Percentiles rank a stretch among this genome's conserved stretches.
Conservation (phyloP, 2,888 invertebrate genomes). For the Mesopsocus fuscifrons region DNA sequence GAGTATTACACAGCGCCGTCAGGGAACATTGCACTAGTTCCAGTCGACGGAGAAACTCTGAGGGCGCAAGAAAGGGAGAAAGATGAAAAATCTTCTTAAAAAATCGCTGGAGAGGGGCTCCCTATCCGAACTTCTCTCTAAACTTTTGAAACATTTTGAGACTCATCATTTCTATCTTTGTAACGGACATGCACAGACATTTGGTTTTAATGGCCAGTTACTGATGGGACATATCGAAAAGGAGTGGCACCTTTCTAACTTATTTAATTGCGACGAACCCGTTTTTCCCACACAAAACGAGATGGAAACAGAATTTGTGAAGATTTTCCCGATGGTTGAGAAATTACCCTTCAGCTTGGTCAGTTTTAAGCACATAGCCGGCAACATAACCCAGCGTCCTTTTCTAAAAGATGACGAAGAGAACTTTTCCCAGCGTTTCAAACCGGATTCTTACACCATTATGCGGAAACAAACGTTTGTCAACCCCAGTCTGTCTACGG, state of each 20-base stretch:
- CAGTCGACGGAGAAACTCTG: not conserved
- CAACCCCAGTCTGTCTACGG: not conserved
- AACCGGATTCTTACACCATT: not conserved
- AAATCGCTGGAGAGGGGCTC: not conserved
- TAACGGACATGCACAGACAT: conserved; percentile 13
- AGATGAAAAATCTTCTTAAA: conserved; percentile 2
- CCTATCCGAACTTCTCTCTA: not conserved
- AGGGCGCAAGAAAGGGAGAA: not conserved
- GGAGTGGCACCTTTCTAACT: conserved; percentile 32
- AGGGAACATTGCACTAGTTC: conserved; percentile 54
- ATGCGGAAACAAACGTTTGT: not conserved
- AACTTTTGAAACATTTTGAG: conserved; percentile 6
- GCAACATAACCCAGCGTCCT: not conserved
- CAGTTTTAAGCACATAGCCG: not conserved
- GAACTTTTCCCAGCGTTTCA: not conserved
- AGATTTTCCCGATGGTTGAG: conserved; percentile 2
- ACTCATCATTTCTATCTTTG: not conserved
- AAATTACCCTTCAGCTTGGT: not conserved
- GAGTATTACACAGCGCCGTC: conserved; percentile 84
- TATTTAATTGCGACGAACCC: conserved; percentile 29
- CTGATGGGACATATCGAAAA: conserved; percentile 32
- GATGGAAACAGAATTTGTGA: conserved; percentile 15
- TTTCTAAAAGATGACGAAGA: too few relatives aligned
- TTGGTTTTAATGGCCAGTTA: conserved; percentile 31
- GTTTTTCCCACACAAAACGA: conserved; percentile 23